Conservation (phyloP, 2,113 vertebrate species). For the Macrotis lagotis region DNA sequence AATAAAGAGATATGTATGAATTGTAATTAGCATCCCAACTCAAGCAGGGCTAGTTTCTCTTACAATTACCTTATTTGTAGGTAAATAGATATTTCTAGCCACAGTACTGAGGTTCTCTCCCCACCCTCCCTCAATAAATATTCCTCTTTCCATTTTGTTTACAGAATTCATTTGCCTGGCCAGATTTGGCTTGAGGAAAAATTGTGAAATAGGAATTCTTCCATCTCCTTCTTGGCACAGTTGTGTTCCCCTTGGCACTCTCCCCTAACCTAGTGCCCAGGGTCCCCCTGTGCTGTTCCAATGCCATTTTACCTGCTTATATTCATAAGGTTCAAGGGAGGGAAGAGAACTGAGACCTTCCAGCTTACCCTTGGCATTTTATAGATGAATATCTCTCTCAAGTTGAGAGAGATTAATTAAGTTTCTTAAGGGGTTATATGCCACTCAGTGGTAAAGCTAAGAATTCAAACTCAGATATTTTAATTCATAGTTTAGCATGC, state of each 20-base stretch:
- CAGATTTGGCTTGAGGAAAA: neutral
- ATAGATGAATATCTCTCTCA: neutral
- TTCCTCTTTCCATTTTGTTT: neutral
- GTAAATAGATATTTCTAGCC: neutral
- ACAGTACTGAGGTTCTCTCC: neutral
- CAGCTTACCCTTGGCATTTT: neutral
- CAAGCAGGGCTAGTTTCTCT: neutral
- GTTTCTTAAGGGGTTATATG: neutral
- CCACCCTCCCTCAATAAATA: neutral
- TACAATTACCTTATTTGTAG: neutral
- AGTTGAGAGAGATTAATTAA: neutral
- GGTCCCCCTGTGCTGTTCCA: neutral
- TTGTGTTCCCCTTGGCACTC: neutral
- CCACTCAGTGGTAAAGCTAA: neutral
- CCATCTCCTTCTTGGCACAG: neutral
- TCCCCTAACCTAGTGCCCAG: neutral
- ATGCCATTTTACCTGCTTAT: neutral
- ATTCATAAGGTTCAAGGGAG: neutral
- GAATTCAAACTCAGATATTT: neutral
- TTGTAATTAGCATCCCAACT: neutral
- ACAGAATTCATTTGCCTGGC: neutral
- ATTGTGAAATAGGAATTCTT: neutral
- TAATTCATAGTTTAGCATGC: neutral
- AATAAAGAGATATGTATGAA: neutral
- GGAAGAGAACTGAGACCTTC: neutral